phyloP scores from a whole-genome alignment of 2,113 vertebrate genomes.

The Castor canadensis region DNA sequence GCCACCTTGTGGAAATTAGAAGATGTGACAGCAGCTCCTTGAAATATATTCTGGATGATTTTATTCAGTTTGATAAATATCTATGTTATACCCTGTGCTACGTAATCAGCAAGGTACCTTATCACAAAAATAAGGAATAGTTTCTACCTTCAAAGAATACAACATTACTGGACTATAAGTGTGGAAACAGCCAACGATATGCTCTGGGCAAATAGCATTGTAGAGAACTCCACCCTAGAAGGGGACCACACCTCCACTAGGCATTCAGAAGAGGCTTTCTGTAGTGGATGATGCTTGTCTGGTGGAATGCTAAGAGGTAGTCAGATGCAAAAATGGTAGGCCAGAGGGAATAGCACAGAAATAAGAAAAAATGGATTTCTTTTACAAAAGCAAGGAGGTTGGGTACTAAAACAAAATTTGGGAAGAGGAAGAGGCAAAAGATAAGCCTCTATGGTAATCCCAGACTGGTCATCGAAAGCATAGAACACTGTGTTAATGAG shows the following conservation, averaged over 20 bases:
- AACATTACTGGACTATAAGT: neutral
- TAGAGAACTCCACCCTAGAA: neutral
- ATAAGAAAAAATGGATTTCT: neutral
- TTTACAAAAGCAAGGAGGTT: neutral
- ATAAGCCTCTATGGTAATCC: neutral
- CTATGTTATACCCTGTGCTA: neutral
- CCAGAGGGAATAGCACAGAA: neutral
- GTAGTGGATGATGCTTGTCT: neutral
- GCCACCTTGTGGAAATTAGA: neutral
- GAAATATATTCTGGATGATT: neutral
- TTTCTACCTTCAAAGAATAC: neutral
- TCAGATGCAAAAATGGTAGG: neutral
- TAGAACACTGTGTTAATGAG: neutral
- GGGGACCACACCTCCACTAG: rapidly evolving
- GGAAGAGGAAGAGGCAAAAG: neutral
- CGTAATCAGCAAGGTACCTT: neutral
- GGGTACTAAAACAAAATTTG: neutral
- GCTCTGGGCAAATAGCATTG: neutral
- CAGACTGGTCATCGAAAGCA: neutral
- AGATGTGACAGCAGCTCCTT: neutral
- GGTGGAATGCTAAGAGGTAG: neutral
- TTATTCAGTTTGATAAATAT: neutral
- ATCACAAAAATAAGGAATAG: neutral
- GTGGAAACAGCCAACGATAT: neutral
- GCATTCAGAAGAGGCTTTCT: neutral